A percentile compares a stretch with the other conserved stretches of the same genome.
phyloP scores from a whole-genome alignment of 2,113 vertebrate species.

The Ciconia boyciana region DNA sequence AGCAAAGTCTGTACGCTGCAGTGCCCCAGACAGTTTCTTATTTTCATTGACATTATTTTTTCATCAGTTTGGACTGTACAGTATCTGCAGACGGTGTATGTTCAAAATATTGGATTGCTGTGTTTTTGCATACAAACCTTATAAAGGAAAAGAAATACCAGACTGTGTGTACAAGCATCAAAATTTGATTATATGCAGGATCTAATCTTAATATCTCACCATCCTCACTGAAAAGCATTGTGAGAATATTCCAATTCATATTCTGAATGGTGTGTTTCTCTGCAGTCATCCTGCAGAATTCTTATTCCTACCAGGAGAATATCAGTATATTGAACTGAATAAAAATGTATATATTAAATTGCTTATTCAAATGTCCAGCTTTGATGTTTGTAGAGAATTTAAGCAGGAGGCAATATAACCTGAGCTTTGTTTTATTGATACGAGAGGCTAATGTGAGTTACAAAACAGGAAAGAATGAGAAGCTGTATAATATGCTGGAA shows the following conservation, averaged over 20 bases:
- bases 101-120: conserved; percentile 40
- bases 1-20: background rate
- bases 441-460: conserved; percentile 21
- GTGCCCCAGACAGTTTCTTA: background rate
- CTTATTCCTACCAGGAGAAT: conserved; percentile 72
- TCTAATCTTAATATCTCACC: conserved; percentile 74
- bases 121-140: conserved; percentile 68
- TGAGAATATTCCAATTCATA: conserved; percentile 74
- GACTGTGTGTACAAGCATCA: conserved; percentile 59
- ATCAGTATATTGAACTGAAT: conserved; percentile 76
- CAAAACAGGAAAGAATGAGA: conserved; percentile 21
- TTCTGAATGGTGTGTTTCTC: conserved; percentile 74
- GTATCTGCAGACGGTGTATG: conserved; percentile 22
- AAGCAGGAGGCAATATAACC: conserved; percentile 70
- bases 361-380: conserved; percentile 77
- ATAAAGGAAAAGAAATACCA: conserved; percentile 62
- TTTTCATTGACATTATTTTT: conserved; percentile 52
- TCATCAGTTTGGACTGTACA: conserved; percentile 33
- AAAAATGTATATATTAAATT: conserved; percentile 80
- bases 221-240: conserved; percentile 60
- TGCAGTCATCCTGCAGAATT: conserved; percentile 72
- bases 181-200: conserved; percentile 77
- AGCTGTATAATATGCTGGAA: conserved; percentile 6
- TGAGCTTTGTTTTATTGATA: conserved; percentile 75
- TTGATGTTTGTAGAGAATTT: conserved; percentile 74